These are phyloP conservation scores for Clunio marinus DNA, from an alignment of 2,888 invertebrate genomes.

Conservation along the genomic window DNA sequence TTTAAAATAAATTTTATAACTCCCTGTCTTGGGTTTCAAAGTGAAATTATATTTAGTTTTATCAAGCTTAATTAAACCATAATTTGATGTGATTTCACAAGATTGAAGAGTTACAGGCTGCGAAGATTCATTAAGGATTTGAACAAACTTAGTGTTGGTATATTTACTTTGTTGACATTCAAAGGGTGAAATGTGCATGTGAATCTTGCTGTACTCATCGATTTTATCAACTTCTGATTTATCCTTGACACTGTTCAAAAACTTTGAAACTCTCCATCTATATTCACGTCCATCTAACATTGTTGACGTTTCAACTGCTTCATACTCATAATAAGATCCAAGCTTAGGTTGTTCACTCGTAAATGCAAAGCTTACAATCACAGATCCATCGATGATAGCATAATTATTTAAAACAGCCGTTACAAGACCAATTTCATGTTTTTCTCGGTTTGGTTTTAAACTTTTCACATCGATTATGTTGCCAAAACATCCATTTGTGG, in stretches of 20 bases:
- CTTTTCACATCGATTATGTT: neutral
- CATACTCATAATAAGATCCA: neutral
- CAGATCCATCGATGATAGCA: neutral
- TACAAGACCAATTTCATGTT: conserved; percentile 2
- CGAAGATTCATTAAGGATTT: neutral
- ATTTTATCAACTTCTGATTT: neutral
- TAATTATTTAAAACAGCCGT: neutral
- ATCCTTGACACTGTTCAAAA: neutral
- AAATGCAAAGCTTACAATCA: neutral
- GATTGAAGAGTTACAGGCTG: neutral
- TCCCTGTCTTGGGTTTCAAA: neutral
- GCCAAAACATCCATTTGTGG: neutral
- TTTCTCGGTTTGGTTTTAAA: neutral
- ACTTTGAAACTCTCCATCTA: neutral
- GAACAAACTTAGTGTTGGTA: neutral
- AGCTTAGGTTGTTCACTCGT: neutral
- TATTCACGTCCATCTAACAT: neutral
- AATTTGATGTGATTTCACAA: conserved; percentile 11
- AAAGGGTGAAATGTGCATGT: conserved; percentile 2
- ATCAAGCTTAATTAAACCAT: neutral
- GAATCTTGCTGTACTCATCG: neutral
- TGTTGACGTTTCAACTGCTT: conserved; percentile 8
- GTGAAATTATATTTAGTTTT: neutral
- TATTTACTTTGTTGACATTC: neutral
- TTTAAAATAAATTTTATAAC: neutral